phyloP scores from a whole-genome alignment of 2,888 invertebrate genomes.

The Mesoligia furuncula region DNA sequence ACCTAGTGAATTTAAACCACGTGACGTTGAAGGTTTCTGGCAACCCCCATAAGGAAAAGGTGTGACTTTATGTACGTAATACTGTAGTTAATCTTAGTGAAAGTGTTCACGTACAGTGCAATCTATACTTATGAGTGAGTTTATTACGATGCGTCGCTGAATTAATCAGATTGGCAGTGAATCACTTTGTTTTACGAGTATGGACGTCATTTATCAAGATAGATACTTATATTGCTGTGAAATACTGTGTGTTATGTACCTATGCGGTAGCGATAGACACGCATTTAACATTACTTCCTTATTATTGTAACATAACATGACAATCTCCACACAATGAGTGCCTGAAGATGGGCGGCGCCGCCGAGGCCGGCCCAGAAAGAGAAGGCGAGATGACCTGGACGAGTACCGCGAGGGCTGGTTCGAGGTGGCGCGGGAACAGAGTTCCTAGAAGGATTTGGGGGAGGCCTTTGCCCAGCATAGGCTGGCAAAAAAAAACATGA shows the following conservation, averaged over 20 bases:
- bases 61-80: not conserved
- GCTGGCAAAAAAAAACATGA: too few relatives aligned
- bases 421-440: too few relatives aligned
- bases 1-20: not conserved
- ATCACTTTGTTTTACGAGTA: not conserved
- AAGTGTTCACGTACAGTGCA: slow-evolving; percentile 6
- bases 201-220: not conserved
- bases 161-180: not conserved
- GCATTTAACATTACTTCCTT: not conserved
- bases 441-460: too few relatives aligned
- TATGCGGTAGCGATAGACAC: not conserved
- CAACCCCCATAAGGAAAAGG: not conserved
- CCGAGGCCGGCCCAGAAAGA: too few relatives aligned
- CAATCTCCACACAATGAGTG: too few relatives aligned
- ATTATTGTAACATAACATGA: too few relatives aligned
- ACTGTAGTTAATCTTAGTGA: slow-evolving; percentile 2
- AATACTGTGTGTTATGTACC: not conserved
- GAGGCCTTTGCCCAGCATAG: too few relatives aligned
- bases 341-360: too few relatives aligned
- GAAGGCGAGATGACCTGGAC: too few relatives aligned
- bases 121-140: not conserved
- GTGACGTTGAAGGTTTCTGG: not conserved
- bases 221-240: not conserved
- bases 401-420: too few relatives aligned
- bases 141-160: slow-evolving; percentile 12